These are phyloP conservation scores for Dolichallabes microphthalmus DNA, from an alignment of 2,113 vertebrate species.

Conservation along the genomic window DNA sequence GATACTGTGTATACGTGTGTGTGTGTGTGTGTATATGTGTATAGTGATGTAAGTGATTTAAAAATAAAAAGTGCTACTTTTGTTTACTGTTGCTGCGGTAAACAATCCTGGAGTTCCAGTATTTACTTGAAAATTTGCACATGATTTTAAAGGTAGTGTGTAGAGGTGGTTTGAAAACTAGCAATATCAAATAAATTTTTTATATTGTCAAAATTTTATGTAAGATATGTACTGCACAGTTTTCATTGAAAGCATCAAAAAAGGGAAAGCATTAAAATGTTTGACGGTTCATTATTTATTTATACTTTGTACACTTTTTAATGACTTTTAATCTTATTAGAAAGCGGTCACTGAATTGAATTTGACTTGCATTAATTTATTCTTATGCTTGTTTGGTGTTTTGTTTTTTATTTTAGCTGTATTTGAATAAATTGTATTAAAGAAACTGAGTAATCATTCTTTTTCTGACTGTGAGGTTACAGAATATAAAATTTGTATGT, in stretches of 20 bases:
- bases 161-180: not conserved
- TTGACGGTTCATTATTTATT: not conserved
- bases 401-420: not conserved
- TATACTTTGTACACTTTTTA: not conserved
- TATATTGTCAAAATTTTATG: not conserved
- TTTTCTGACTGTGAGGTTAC: not conserved
- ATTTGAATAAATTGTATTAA: slow-evolving; percentile 32
- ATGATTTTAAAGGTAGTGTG: not conserved
- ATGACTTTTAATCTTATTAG: not conserved
- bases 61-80: not conserved
- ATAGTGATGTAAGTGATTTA: not conserved
- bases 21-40: no score
- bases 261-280: not conserved
- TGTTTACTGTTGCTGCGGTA: not conserved
- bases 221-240: not conserved
- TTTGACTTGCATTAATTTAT: not conserved
- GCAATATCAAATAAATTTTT: not conserved
- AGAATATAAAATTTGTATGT: not conserved
- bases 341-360: not conserved
- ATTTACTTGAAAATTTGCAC: not conserved
- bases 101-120: not conserved
- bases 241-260: not conserved
- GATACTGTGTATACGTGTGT: no score
- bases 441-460: slow-evolving; percentile 1
- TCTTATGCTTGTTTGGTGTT: not conserved